phyloP scores from a whole-genome alignment of 2,888 invertebrate species.

The Diaphora mendica region DNA sequence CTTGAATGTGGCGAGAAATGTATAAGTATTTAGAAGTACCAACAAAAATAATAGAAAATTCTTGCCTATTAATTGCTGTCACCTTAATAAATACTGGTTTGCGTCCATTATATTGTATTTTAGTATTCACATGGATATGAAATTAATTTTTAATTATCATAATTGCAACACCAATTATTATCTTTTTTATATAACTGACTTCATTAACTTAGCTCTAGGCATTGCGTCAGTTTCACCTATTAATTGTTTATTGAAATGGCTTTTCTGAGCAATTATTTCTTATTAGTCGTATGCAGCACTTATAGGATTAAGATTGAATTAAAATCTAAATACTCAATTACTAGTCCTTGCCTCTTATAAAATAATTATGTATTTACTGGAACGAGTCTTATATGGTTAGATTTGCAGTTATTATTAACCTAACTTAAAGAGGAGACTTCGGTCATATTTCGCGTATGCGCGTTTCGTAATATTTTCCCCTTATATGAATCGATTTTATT shows the following conservation, averaged over 20 bases:
- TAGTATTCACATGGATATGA: conserved; percentile 8
- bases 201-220: conserved; percentile 14
- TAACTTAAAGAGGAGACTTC: too few relatives aligned
- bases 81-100: conserved; percentile 20
- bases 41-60: conserved; percentile 47
- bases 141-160: conserved; percentile 24
- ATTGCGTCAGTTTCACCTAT: background rate
- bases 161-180: conserved; percentile 19
- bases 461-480: too few relatives aligned
- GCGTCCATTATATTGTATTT: conserved; percentile 9
- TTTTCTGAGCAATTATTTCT: background rate
- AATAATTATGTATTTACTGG: background rate
- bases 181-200: conserved; percentile 22
- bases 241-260: background rate
- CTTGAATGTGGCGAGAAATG: conserved; percentile 55
- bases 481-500: too few relatives aligned
- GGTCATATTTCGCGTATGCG: too few relatives aligned
- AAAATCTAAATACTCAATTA: background rate
- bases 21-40: conserved; percentile 50
- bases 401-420: too few relatives aligned
- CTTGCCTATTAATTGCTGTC: conserved; percentile 33
- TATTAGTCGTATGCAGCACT: background rate
- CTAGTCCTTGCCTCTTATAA: background rate
- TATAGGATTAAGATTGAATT: background rate
- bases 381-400: background rate